Percentiles rank a stretch among this genome's conserved stretches.
Conservation (phyloP, 2,888 invertebrate species). For the Trachelus stipa region DNA sequence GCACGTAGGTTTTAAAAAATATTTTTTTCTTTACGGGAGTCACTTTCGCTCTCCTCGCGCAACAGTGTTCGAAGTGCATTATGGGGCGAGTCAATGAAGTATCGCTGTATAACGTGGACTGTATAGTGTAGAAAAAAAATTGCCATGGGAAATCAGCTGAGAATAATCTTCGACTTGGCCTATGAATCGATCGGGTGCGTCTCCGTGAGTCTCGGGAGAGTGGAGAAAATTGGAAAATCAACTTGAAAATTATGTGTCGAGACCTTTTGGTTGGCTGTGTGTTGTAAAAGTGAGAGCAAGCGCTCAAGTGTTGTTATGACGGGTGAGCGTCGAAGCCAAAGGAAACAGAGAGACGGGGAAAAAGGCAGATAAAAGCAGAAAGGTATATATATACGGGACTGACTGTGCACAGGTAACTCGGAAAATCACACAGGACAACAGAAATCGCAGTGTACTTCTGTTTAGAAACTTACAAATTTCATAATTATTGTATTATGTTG, state of each 20-base stretch:
- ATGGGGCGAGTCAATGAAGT: not conserved
- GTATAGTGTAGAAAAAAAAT: not conserved
- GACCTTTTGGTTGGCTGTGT: not conserved
- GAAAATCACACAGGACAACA: constrained; percentile 22
- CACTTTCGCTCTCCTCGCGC: not conserved
- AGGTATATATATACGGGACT: not conserved
- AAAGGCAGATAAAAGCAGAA: not conserved
- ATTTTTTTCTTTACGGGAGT: not conserved
- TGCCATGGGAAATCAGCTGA: not conserved
- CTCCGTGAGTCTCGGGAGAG: not conserved
- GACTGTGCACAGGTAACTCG: not conserved
- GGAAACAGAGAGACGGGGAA: not conserved
- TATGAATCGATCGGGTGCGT: not conserved
- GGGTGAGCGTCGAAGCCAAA: not conserved
- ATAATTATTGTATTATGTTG: constrained; percentile 65
- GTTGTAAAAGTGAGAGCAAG: constrained; percentile 41
- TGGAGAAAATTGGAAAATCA: not conserved
- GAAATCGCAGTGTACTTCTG: constrained; percentile 37
- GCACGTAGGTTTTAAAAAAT: not conserved
- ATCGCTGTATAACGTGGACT: not conserved
- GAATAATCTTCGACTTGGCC: not conserved
- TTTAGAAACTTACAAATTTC: constrained; percentile 66
- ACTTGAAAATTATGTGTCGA: not conserved
- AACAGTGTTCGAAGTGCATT: not conserved
- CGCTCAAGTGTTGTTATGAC: not conserved